Evolutionary conservation across 2,888 invertebrate species (phyloP).

Genomic region (Xestia rhomboidea): DNA sequence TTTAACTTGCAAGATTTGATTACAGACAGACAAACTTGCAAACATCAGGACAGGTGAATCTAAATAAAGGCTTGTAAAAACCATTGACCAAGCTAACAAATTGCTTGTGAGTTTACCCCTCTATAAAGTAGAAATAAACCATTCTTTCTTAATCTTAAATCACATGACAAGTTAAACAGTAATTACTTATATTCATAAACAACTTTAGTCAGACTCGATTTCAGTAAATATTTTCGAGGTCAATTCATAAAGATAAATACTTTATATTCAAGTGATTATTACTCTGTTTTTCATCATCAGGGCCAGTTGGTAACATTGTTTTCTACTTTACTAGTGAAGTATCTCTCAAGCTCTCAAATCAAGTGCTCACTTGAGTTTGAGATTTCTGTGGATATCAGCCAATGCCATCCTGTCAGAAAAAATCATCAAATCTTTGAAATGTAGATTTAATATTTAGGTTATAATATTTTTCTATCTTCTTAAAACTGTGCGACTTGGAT

Average conservation of each 20-base stretch:
- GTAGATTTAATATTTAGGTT: neutral
- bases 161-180: neutral
- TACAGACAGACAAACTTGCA: too few species aligned
- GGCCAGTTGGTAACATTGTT: neutral
- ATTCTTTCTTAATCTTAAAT: neutral
- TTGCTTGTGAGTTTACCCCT: neutral
- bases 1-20: too few species aligned
- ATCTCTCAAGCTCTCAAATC: neutral
- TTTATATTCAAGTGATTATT: neutral
- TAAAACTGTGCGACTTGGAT: neutral
- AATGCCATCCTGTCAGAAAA: neutral
- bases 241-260: neutral
- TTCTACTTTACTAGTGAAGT: conserved; percentile 19
- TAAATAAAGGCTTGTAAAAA: too few species aligned
- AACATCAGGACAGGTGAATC: too few species aligned
- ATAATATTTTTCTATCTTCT: neutral
- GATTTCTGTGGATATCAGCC: neutral
- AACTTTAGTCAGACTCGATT: neutral
- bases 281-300: conserved; percentile 2
- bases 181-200: neutral
- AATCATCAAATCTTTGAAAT: neutral
- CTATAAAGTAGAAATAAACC: neutral
- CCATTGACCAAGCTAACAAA: neutral
- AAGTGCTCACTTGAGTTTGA: conserved; percentile 8
- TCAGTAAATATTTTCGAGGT: neutral